Conservation (phyloP, 2,888 invertebrate species). For the Scelioninae gen. 2 region DNA sequence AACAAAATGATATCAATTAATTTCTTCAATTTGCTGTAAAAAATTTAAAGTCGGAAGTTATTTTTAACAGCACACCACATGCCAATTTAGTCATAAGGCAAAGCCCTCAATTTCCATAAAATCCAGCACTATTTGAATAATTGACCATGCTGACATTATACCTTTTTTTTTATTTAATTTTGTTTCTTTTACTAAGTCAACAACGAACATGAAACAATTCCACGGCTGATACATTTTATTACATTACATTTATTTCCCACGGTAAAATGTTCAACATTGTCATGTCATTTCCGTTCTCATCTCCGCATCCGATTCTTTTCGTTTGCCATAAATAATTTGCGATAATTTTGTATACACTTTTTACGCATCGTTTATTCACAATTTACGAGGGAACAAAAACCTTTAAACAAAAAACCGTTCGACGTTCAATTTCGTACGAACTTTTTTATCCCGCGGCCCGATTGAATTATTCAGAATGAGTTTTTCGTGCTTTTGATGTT, state of each 20-base stretch:
- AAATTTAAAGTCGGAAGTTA: too few species aligned
- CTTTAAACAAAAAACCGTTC: background rate
- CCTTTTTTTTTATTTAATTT: too few species aligned
- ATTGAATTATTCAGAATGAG: conserved; percentile 9
- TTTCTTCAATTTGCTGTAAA: too few species aligned
- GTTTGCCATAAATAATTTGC: background rate
- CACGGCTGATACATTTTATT: too few species aligned
- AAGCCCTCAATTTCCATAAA: too few species aligned
- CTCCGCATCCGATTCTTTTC: background rate
- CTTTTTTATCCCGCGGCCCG: background rate
- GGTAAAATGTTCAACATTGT: background rate
- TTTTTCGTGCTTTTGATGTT: conserved; percentile 15
- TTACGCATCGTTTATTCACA: background rate
- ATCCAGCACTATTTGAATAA: too few species aligned
- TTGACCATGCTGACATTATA: too few species aligned
- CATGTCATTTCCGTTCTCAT: background rate
- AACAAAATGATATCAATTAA: too few species aligned
- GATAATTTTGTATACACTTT: background rate
- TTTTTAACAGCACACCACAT: too few species aligned
- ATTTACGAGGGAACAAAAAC: background rate
- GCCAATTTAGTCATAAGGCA: too few species aligned
- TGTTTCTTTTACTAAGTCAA: too few species aligned
- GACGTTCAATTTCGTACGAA: background rate
- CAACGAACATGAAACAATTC: too few species aligned
- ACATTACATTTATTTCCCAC: background rate